These are phyloP conservation scores for Lasioglossum calceatum DNA, from an alignment of 2,888 invertebrate species.

Conservation along the genomic window DNA sequence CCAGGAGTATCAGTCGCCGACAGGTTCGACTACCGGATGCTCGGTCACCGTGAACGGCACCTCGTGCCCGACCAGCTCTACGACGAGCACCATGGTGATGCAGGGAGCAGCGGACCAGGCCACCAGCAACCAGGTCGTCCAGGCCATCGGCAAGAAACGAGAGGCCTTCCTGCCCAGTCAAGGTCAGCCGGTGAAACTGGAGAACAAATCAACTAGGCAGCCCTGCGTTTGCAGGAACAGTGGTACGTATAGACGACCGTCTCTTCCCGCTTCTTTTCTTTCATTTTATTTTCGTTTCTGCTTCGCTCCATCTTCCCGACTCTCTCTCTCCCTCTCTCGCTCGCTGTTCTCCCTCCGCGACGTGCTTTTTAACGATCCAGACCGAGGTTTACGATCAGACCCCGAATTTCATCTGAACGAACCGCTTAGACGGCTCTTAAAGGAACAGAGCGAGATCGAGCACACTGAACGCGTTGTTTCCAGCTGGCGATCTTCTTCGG, in stretches of 20 bases:
- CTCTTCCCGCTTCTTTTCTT: background rate
- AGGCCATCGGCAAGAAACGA: slow-evolving; percentile 77
- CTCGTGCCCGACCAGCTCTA: slow-evolving; percentile 76
- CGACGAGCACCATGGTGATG: slow-evolving; percentile 74
- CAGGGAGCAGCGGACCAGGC: slow-evolving; percentile 73
- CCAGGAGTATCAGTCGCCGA: slow-evolving; percentile 85
- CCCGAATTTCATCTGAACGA: slow-evolving; percentile 16
- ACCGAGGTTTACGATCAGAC: slow-evolving; percentile 11
- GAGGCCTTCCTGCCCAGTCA: slow-evolving; percentile 80
- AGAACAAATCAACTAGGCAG: slow-evolving; percentile 80
- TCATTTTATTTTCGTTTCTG: background rate
- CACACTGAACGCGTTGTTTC: background rate
- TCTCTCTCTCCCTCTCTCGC: background rate
- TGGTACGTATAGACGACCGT: slow-evolving; percentile 68
- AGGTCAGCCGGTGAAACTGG: slow-evolving; percentile 81
- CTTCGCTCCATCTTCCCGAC: background rate
- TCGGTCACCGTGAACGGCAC: slow-evolving; percentile 81
- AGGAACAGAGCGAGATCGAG: background rate
- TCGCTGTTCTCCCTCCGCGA: background rate
- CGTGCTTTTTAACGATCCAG: slow-evolving; percentile 31
- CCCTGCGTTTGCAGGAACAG: slow-evolving; percentile 81
- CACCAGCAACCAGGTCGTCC: slow-evolving; percentile 71
- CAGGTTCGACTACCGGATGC: slow-evolving; percentile 85
- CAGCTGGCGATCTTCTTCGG: background rate
- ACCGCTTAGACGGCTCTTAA: background rate